Evolutionary conservation across 2,888 invertebrate genomes (phyloP), one percentile per base, ranked within the genome.

Genomic region (Trachelus tabidus): DNA sequence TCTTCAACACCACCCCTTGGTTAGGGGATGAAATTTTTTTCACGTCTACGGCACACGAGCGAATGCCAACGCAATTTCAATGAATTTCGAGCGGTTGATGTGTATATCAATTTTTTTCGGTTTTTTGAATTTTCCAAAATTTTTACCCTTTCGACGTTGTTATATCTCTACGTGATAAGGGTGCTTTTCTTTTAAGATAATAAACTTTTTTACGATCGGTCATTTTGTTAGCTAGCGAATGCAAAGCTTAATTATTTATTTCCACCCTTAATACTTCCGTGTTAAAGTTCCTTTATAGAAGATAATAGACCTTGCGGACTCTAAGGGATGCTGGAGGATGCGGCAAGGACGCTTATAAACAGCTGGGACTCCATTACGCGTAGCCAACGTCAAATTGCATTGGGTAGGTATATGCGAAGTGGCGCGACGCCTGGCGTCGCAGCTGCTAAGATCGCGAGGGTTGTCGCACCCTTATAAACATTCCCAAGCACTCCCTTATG

Each of bases 401-500:
- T 15, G 23, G 9, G 56, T 56, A 56, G 23, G 56, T 56, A 56
- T 56, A 56, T 56, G 23, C 56, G 56, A 56, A 9, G 23, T 56
- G 56, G 15, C 23, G 56, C 56, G 56, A 56, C 56, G 56, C 56
- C 56, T 56, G 56, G 56, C 56, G 56, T 56, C 56, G 56, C 56
- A 56, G 56, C 56, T 56, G 56, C 23, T 56, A 56, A 56, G 56
- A 56, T 56, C 56, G 23, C 15, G 23, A 56, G 56, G 56, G 56
- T 6, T 23, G 6, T 56, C 23, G 35, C 75, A 75, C 75, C 78
- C 71, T 78, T 73, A 76, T 73, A 78, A 78, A 78, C 76, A 69
- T 76, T 76, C 78, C 75, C 34, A 68, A 76, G 78, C 35, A 73
- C 76, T 78, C 78, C 56, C 56, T 56, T 56, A 56, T 56, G 56